A percentile compares a stretch with the other conserved stretches of the same genome.
Conservation (phyloP, 1,140 invertebrate genomes). For the Drosophila leontia region DNA sequence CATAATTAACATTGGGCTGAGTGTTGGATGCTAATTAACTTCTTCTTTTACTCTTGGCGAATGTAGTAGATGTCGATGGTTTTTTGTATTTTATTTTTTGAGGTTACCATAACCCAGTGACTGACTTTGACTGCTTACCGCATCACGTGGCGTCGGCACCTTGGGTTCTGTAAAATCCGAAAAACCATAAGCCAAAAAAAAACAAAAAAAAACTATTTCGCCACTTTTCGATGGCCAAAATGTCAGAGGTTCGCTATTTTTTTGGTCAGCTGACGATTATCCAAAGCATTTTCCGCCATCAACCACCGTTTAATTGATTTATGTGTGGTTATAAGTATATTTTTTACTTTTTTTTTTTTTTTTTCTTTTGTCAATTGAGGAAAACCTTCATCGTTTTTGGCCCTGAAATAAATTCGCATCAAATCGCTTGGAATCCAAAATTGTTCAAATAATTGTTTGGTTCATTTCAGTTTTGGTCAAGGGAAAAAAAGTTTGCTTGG, state of each 20-base stretch:
- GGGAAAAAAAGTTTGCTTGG: slow-evolving; percentile 14
- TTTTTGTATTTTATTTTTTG: slow-evolving; percentile 9
- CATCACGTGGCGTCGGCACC: slow-evolving; percentile 49
- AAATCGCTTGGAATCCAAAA: slow-evolving; percentile 29
- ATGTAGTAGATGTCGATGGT: slow-evolving; percentile 30
- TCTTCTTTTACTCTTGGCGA: slow-evolving; percentile 38
- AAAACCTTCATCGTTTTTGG: slow-evolving; percentile 36
- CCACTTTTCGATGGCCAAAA: slow-evolving; percentile 52
- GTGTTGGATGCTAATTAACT: slow-evolving; percentile 65
- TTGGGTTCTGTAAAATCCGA: slow-evolving; percentile 58
- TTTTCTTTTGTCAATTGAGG: slow-evolving; percentile 36
- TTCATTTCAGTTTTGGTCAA: slow-evolving; percentile 41
- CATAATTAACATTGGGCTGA: slow-evolving; percentile 63
- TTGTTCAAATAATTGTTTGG: slow-evolving; percentile 47
- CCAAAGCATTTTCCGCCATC: slow-evolving; percentile 65
- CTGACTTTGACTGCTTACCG: slow-evolving; percentile 58
- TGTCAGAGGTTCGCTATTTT: slow-evolving; percentile 41
- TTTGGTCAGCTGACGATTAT: slow-evolving; percentile 57
- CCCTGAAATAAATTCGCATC: slow-evolving; percentile 47
- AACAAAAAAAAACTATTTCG: slow-evolving; percentile 50
- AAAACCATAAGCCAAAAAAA: slow-evolving; percentile 8
- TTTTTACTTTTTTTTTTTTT: slow-evolving; percentile 14
- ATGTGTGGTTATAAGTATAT: slow-evolving; percentile 17
- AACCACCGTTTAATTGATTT: slow-evolving; percentile 35
- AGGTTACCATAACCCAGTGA: slow-evolving; percentile 70